Evolutionary conservation across 2,888 invertebrate genomes (phyloP).

Genomic region (Blastobasis lacticolella): DNA sequence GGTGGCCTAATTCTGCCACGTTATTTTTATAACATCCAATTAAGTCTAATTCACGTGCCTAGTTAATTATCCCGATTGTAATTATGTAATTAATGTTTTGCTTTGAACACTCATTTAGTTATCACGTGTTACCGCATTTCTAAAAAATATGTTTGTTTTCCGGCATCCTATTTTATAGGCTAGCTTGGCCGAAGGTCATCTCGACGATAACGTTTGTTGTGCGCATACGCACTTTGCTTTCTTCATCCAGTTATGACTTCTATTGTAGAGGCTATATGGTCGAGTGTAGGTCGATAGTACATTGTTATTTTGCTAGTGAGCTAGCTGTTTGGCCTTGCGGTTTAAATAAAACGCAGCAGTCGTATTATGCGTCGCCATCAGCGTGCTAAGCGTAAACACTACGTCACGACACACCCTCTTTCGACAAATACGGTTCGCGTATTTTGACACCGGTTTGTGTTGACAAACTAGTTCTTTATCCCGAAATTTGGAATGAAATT

Average conservation of each 20-base stretch:
- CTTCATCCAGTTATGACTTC: slow-evolving; percentile 25
- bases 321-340: slow-evolving; percentile 50
- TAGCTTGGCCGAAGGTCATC: slow-evolving; percentile 44
- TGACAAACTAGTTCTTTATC: too few species aligned
- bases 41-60: too few species aligned
- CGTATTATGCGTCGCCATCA: slow-evolving; percentile 30
- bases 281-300: slow-evolving; percentile 33
- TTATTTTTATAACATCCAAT: too few species aligned
- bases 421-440: slow-evolving; percentile 54
- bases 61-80: too few species aligned
- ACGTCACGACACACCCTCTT: slow-evolving; percentile 71
- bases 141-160: slow-evolving; percentile 38
- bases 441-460: slow-evolving; percentile 28
- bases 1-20: too few species aligned
- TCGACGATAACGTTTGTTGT: slow-evolving; percentile 38
- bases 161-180: slow-evolving; percentile 26
- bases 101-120: neutral
- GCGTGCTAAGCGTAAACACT: slow-evolving; percentile 39
- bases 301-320: slow-evolving; percentile 29
- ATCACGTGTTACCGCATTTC: neutral
- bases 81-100: neutral
- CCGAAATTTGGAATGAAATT: too few species aligned
- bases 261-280: slow-evolving; percentile 34
- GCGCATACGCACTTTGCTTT: slow-evolving; percentile 23
- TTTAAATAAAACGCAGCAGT: slow-evolving; percentile 63